Base-by-base conservation (phyloP, 2,797 vertebrate species). In the Zenarchopterus dispar region DNA sequence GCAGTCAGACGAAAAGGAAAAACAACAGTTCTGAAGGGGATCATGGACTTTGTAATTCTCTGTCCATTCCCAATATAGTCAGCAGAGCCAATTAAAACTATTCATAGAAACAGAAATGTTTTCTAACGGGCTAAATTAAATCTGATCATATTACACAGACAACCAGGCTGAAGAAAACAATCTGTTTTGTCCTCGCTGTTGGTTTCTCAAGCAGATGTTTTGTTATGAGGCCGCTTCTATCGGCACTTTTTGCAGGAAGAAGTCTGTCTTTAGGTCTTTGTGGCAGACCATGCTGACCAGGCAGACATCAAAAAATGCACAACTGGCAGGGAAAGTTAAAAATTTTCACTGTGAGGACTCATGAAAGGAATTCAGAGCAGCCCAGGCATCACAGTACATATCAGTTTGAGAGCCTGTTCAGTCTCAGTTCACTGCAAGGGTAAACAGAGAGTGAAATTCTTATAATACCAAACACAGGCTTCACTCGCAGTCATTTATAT, bases 211-310 rank as follows among this genome's bases (percentile, higher is more conserved):
- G 58, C 65, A 62, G 70, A 66, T 75, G 59, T 75, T 76, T 69
- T 62, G 22, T 65, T 68, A 8, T 44, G 48, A 53, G 61, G 56
- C 66, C 61, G 2, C 57, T 65, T 49, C 54, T 63, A 44, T 26
- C 28, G 45, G 48, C 45, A 56, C 16, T 36, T 52, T 54, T 63
- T 64, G 26, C 26, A 73, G 54, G 56, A 55, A 22, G 18, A 70
- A 78, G 65, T 84, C 73, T 79, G 78, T 74, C 63, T 80, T 72
- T 73, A 51, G 72, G 72, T 78, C 67, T 70, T 63, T 85, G 87
- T 76, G 88, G 88, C 73, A 59, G 55, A 84, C 84, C 81, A 75
- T 59, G 64, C 65, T 58, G 64, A 80, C 81, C 73, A 67, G 33
- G 21, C 63, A 74, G 65, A 82, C 52, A 3, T 70, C 4, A 70